These are phyloP conservation scores for Athene noctua DNA, from an alignment of 2,113 vertebrate species.

Conservation along the genomic window DNA sequence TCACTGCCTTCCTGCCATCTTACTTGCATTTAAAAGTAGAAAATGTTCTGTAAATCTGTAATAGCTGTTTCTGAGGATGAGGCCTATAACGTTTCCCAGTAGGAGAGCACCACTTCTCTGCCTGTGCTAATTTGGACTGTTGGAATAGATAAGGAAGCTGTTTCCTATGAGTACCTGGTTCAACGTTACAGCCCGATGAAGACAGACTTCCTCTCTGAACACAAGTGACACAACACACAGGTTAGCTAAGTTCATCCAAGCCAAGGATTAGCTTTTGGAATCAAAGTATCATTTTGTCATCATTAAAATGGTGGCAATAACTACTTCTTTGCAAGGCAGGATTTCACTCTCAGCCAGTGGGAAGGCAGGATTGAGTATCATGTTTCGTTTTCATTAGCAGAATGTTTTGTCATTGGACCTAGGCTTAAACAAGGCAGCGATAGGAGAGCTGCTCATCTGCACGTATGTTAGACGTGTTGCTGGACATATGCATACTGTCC, in stretches of 20 bases:
- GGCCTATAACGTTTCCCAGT: neutral
- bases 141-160: neutral
- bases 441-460: neutral
- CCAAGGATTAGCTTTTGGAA: neutral
- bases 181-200: neutral
- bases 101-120: neutral
- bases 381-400: slow-evolving; percentile 12
- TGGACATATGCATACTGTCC: neutral
- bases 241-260: neutral
- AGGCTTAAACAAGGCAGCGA: neutral
- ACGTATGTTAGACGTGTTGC: neutral
- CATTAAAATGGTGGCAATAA: neutral
- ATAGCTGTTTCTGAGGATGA: neutral
- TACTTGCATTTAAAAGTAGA: neutral
- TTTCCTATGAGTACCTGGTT: neutral
- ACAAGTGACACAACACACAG: neutral
- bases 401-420: slow-evolving; percentile 5
- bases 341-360: neutral
- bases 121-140: neutral
- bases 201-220: neutral
- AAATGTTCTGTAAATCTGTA: neutral
- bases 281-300: neutral
- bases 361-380: slow-evolving; percentile 3
- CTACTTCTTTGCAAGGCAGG: neutral
- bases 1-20: neutral